Base-by-base conservation (phyloP, 2,113 vertebrate genomes). In the Oplegnathus fasciatus region DNA sequence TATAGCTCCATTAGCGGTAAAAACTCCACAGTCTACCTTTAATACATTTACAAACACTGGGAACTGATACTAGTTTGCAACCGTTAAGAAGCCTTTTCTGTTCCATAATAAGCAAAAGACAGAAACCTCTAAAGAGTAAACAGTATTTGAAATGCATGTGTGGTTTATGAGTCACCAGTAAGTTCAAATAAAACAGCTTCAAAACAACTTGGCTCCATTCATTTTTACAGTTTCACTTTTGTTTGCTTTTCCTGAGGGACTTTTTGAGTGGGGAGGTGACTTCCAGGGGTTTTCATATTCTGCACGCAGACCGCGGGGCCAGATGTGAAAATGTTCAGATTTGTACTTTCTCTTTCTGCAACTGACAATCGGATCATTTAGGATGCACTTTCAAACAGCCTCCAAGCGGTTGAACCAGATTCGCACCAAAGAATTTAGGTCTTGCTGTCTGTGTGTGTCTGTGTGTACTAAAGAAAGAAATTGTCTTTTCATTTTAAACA, bases 201-300 rank as follows among this genome's bases (percentile, higher is more conserved):
- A 28, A 42, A 42, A 22, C 30, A 67, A 54, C 58, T 42, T 7
- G 22, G 17, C 44, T 54, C 6, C 9, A 17, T 30, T 54, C 9
- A n/a, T 42, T 68, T 82, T 50, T 0, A 46, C 55, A 22, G 54
- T 79, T 58, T 57, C 40, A 48, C 37, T 80, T 70, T 50, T 46
- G 20, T 15, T 77, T 46, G 28, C 5, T 48, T 18, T 60, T 37
- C 18, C 10, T 20, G 3, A 0, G 4, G 48, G 24, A n/a, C 8
- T 50, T 54, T 37, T 44, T 9, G 26, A 24, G 26, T 1, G 17
- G 42, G 17, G 20, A 28, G 10, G 62, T 8, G 5, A 34, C 22
- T 55, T 22, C 5, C 2, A 9, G 14, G 2, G 37, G 44, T 17
- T 75, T 66, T 37, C 28, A 67, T 67, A 30, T 7, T 57, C 26